Evolutionary conservation across 2,797 vertebrate species (phyloP), one percentile per base, ranked within the genome.

Genomic region (Nannoperca australis): DNA sequence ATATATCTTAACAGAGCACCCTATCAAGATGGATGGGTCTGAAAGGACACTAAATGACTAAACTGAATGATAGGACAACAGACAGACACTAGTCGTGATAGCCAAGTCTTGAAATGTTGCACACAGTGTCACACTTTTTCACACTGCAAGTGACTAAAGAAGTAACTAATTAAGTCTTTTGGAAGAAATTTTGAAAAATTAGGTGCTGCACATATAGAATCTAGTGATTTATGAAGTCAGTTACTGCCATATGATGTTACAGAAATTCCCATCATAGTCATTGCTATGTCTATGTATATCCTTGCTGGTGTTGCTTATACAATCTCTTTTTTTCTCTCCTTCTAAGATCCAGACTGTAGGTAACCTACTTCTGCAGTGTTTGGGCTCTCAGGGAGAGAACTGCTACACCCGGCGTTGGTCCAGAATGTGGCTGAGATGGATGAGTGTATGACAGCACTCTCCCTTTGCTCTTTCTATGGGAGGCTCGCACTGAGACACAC

Each of bases 381-480:
- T 88, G 81, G 69, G 84, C 86, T 87, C 72, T 81, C 56, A 81
- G 72, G 68, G 79, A 91, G 85, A 87, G 72, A 83, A 62, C 75
- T 71, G 74, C 88, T 87, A 49, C 73, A 22, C 77, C 79, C 69
- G 54, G 83, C 79, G n/a, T 51, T 81, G 51, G 83, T 85, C 87
- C 88, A 85, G 82, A 90, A 90, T 83, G 70, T 65, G 82, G 90
- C 79, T 49, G 88, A 93, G 93, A 95, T 93, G 85, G 88, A 95
- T 95, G 93, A 90, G 80, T 92, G 81, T 92, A 69, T 93, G 94
- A 95, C 93, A 95, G 92, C 90, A 85, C 89, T 91, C 94, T 92
- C 91, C 87, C 88, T 93, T 91, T 88, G 86, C 73, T 89, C 80
- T 91, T 85, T 91, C 85, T 77, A 85, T 81, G 89, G 75, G 89